Evolutionary conservation across 2,113 vertebrate species (phyloP).

Genomic region (Tonatia bakeri): DNA sequence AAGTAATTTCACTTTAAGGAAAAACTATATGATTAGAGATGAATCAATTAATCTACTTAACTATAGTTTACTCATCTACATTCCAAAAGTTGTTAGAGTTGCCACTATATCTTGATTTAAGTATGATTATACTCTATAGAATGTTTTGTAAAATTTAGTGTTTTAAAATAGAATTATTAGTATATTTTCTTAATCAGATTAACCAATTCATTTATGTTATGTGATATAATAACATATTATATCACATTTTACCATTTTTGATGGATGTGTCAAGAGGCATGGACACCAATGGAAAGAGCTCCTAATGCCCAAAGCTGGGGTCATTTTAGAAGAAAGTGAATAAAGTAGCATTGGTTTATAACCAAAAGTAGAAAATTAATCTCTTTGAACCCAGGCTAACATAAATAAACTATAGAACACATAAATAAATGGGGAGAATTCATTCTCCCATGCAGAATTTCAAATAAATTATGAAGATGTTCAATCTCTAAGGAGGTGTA

Average conservation of each 20-base stretch:
- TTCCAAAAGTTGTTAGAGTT: fast-evolving
- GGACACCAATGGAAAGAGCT: not conserved
- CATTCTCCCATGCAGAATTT: not conserved
- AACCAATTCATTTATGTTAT: too few species aligned
- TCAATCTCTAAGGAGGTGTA: fast-evolving
- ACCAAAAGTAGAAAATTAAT: not conserved
- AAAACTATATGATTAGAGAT: not conserved
- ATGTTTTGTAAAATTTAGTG: not conserved
- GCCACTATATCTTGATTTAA: not conserved
- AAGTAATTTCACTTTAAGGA: not conserved
- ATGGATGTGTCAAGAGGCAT: not conserved
- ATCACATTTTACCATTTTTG: not conserved
- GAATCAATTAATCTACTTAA: not conserved
- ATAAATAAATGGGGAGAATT: not conserved
- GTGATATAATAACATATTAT: too few species aligned
- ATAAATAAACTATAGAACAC: not conserved
- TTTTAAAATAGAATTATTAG: not conserved
- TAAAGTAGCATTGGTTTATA: not conserved
- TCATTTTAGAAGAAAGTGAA: not conserved
- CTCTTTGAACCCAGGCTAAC: not conserved
- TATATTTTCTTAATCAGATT: not conserved
- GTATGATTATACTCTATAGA: not conserved
- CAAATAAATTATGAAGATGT: not conserved
- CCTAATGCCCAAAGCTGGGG: not conserved
- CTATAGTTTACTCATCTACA: not conserved